Evolutionary conservation across 2,797 vertebrate genomes (phyloP).

Genomic region (Pipistrellus nathusii): DNA sequence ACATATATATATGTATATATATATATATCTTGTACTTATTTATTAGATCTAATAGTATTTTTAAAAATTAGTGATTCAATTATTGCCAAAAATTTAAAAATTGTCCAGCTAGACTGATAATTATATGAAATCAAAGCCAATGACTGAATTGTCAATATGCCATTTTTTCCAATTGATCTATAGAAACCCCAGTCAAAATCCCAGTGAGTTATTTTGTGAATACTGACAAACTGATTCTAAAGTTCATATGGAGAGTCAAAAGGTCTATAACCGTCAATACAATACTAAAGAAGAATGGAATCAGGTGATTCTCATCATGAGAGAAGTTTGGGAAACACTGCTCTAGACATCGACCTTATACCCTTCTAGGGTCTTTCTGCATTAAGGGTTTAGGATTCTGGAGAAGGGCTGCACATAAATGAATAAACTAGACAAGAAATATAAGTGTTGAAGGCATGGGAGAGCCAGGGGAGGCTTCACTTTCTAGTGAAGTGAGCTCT

Average conservation of each 20-base stretch:
- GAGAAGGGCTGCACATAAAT: no score
- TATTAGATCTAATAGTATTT: not conserved
- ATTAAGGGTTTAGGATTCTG: no score
- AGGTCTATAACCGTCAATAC: not conserved
- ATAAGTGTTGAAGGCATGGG: no score
- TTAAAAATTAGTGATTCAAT: not conserved
- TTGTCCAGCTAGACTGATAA: not conserved
- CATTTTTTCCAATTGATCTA: not conserved
- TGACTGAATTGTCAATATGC: not conserved
- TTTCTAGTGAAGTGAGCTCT: no score
- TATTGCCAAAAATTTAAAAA: constrained; percentile 12
- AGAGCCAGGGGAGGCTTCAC: no score
- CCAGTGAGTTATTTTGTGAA: not conserved
- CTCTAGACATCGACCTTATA: not conserved
- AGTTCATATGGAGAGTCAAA: not conserved
- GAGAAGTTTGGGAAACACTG: no score
- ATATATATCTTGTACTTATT: not conserved
- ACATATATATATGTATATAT: not conserved
- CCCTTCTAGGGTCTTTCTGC: not conserved
- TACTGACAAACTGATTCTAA: not conserved
- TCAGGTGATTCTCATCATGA: no score
- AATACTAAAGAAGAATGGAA: not conserved
- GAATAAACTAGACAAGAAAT: no score
- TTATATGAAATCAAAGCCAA: not conserved
- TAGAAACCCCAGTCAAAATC: not conserved